Conservation (phyloP, 2,888 invertebrate species). For the Polymixis lichenea region DNA sequence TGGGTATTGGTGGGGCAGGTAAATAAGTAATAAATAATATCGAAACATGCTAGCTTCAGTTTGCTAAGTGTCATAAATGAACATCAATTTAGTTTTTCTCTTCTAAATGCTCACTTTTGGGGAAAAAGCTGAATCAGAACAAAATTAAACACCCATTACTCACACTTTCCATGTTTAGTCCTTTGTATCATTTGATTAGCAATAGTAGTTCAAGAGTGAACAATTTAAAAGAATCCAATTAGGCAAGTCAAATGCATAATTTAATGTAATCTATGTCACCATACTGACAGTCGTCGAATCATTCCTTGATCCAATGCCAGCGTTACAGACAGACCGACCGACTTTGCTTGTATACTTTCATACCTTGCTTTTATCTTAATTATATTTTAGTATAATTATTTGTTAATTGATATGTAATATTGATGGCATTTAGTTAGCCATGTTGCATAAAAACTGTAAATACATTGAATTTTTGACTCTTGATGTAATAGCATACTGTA, state of each 20-base stretch:
- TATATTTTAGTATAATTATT: conserved; percentile 40
- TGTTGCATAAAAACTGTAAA: conserved; percentile 64
- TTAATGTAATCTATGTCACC: not conserved
- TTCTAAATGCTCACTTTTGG: not conserved
- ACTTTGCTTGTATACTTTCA: conserved; percentile 20
- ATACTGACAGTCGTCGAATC: not conserved
- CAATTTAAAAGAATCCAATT: not conserved
- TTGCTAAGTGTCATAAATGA: not conserved
- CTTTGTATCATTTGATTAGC: no score
- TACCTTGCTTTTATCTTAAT: conserved; percentile 42
- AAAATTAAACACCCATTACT: not conserved
- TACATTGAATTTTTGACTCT: conserved; percentile 7
- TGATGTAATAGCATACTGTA: conserved; percentile 24
- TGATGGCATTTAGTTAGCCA: conserved; percentile 56
- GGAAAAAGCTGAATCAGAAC: not conserved
- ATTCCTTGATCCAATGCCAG: conserved; percentile 52
- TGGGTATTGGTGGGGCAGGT: not conserved
- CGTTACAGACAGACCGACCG: conserved; percentile 37
- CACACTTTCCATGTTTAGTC: no score
- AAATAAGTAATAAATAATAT: not conserved
- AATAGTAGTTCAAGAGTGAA: not conserved
- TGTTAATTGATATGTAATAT: conserved; percentile 40
- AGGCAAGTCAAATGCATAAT: not conserved
- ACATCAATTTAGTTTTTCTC: not conserved
- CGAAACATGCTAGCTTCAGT: conserved; percentile 1